These are phyloP conservation scores for Sebastiscus tertius DNA, from an alignment of 2,797 vertebrate genomes.

Conservation along the genomic window DNA sequence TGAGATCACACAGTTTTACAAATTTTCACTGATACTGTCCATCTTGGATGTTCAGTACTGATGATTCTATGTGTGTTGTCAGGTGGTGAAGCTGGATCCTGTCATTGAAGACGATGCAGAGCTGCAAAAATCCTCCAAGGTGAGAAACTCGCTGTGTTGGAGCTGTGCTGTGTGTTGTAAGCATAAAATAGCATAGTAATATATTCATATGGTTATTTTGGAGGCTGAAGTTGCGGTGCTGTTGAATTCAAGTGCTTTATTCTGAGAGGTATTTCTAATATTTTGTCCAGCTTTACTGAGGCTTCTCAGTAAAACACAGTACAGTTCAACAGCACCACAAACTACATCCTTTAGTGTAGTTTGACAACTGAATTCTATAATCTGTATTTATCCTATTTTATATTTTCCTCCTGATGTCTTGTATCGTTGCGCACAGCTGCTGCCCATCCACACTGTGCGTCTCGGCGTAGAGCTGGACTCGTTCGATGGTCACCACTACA, in stretches of 20 bases:
- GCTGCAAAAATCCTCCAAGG: constrained; percentile 95
- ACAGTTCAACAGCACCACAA: background rate
- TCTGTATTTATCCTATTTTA: background rate
- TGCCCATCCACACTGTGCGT: constrained; percentile 93
- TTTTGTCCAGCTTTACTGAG: background rate
- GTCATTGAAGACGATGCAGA: constrained; percentile 91
- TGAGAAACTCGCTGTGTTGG: constrained; percentile 52
- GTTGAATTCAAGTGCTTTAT: background rate
- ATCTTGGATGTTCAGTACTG: background rate
- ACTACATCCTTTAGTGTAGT: background rate
- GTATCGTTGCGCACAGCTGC: constrained; percentile 75
- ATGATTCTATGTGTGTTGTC: background rate
- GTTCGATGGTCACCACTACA: constrained; percentile 95
- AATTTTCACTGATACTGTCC: background rate
- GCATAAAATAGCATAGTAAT: background rate
- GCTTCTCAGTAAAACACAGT: background rate
- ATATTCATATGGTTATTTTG: background rate
- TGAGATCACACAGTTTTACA: constrained; percentile 70
- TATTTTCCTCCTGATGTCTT: background rate
- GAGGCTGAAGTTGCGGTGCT: background rate
- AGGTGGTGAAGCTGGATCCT: constrained; percentile 91
- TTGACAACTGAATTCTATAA: background rate
- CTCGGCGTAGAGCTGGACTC: constrained; percentile 95
- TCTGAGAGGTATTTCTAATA: background rate
- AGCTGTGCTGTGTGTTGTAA: background rate